These are phyloP conservation scores for Eristalis pertinax DNA, from an alignment of 2,888 invertebrate genomes.

Conservation along the genomic window DNA sequence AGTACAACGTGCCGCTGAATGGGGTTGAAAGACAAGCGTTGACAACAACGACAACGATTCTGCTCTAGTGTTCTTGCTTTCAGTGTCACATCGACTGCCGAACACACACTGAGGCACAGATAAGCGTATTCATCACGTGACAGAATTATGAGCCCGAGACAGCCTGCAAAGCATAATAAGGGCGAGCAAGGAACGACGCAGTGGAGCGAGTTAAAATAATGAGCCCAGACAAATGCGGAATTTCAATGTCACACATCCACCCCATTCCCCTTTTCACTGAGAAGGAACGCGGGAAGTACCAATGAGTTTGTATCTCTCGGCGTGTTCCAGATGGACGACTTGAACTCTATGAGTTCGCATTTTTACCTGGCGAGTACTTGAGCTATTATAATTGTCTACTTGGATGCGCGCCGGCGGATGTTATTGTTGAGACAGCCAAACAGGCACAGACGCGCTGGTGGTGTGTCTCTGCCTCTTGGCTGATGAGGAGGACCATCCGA, in stretches of 20 bases:
- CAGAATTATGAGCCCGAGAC: constrained; percentile 54
- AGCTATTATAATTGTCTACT: constrained; percentile 71
- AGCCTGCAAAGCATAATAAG: constrained; percentile 35
- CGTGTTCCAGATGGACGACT: constrained; percentile 67
- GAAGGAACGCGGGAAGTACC: neutral
- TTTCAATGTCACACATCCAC: constrained; percentile 68
- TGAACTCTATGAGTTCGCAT: constrained; percentile 70
- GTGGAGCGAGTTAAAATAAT: constrained; percentile 70
- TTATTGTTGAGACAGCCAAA: constrained; percentile 44
- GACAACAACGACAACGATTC: constrained; percentile 22
- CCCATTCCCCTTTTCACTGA: neutral
- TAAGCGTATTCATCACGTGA: constrained; percentile 61
- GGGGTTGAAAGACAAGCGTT: constrained; percentile 20
- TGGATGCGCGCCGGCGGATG: constrained; percentile 60
- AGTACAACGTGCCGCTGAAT: constrained; percentile 52
- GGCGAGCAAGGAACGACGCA: constrained; percentile 33
- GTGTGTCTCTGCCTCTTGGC: constrained; percentile 23
- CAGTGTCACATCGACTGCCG: constrained; percentile 30
- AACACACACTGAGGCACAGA: constrained; percentile 5
- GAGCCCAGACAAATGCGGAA: constrained; percentile 72
- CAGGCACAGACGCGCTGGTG: constrained; percentile 38
- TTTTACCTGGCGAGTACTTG: constrained; percentile 66
- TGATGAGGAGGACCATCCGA: constrained; percentile 22
- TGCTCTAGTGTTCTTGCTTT: constrained; percentile 22
- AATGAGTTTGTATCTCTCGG: constrained; percentile 10